These are phyloP conservation scores for Marcusenius ussheri DNA, from an alignment of 2,113 vertebrate species.

Conservation along the genomic window DNA sequence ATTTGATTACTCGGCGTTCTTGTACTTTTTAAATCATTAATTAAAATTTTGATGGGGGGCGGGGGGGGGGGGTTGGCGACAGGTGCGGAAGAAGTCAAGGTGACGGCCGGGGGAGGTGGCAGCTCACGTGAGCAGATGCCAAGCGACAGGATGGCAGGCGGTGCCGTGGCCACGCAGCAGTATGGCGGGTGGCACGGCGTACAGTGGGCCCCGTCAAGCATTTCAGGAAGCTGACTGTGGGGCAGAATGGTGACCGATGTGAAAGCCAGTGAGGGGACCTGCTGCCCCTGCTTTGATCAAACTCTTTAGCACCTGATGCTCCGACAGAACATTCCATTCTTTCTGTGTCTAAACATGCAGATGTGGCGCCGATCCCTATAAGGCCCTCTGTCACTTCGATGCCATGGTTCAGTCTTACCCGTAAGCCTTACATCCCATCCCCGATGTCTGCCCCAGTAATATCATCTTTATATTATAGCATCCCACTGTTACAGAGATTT, in stretches of 20 bases:
- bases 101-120: background rate
- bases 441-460: background rate
- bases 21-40: constrained; percentile 41
- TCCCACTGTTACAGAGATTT: background rate
- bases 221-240: background rate
- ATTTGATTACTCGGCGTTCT: constrained; percentile 47
- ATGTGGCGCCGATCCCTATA: background rate
- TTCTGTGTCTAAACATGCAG: background rate
- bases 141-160: background rate
- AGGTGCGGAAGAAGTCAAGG: background rate
- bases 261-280: background rate
- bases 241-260: background rate
- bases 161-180: background rate
- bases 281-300: background rate
- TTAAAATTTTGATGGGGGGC: constrained; percentile 38
- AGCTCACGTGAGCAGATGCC: background rate
- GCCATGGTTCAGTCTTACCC: background rate
- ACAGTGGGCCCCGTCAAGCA: background rate
- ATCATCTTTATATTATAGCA: background rate
- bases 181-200: background rate
- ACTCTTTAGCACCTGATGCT: background rate
- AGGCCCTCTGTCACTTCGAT: background rate
- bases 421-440: background rate
- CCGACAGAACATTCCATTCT: background rate
- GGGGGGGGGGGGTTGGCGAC: background rate